These are phyloP conservation scores for Anniella stebbinsi DNA, from an alignment of 2,797 vertebrate genomes.

Conservation along the genomic window DNA sequence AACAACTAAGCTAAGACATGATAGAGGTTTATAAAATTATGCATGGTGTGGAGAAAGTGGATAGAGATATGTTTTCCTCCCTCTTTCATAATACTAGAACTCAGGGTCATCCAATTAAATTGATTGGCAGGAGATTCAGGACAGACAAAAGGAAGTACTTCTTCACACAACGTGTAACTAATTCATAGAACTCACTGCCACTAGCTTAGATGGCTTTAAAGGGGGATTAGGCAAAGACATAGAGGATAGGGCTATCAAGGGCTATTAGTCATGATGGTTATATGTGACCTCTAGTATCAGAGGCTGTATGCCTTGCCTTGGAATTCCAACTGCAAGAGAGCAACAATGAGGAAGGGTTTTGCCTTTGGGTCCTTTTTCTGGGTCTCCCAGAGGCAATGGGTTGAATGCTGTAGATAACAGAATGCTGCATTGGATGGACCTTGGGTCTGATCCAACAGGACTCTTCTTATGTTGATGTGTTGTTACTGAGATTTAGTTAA, in stretches of 20 bases:
- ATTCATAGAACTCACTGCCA: conserved; percentile 6
- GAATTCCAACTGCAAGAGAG: neutral
- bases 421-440: neutral
- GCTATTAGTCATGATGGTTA: neutral
- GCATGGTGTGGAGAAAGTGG: neutral
- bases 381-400: neutral
- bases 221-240: neutral
- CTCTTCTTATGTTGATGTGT: neutral
- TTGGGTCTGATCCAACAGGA: neutral
- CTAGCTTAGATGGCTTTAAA: neutral
- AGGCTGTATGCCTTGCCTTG: too few species aligned
- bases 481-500: neutral
- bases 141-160: neutral
- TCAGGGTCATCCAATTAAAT: conserved; percentile 13
- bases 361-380: neutral
- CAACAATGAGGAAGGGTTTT: neutral
- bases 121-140: neutral
- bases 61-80: neutral
- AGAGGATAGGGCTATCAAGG: neutral
- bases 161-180: neutral
- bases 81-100: neutral
- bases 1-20: neutral
- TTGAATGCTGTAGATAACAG: neutral
- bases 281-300: neutral
- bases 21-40: conserved; percentile 5